These are phyloP conservation scores for Cerceris rybyensis DNA, from an alignment of 2,888 invertebrate genomes.

Conservation along the genomic window DNA sequence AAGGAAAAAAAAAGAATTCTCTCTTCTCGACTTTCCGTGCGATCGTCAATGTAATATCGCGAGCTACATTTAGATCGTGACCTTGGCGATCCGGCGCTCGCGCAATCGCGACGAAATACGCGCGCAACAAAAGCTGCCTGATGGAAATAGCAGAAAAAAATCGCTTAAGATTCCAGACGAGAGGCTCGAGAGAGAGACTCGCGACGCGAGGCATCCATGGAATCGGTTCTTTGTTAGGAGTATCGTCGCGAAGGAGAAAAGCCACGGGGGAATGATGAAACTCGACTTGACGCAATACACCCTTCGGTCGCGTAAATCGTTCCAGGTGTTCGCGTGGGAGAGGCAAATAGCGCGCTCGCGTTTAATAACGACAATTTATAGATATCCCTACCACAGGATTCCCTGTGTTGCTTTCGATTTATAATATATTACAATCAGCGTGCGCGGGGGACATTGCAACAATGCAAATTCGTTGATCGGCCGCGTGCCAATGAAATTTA, in stretches of 20 bases:
- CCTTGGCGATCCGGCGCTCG: conserved; percentile 49
- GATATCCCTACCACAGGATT: neutral
- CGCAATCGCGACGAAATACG: conserved; percentile 45
- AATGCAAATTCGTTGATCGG: neutral
- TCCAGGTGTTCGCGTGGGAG: conserved; percentile 69
- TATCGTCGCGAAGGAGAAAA: conserved; percentile 44
- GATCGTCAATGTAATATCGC: conserved; percentile 35
- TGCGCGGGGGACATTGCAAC: neutral
- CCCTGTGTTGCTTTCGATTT: neutral
- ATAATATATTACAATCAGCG: neutral
- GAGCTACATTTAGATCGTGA: conserved; percentile 36
- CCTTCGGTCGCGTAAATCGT: conserved; percentile 56
- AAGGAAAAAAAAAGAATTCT: conserved; percentile 14
- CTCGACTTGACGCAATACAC: conserved; percentile 54
- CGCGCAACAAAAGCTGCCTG: conserved; percentile 47
- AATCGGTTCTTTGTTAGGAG: conserved; percentile 56
- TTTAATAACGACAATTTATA: conserved; percentile 53
- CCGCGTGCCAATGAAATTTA: conserved; percentile 20
- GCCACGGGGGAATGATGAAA: conserved; percentile 52
- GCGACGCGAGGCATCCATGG: conserved; percentile 43
- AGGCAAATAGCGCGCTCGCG: conserved; percentile 36
- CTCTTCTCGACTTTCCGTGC: conserved; percentile 11
- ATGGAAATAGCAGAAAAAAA: conserved; percentile 54
- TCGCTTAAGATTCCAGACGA: conserved; percentile 54
- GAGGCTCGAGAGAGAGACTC: conserved; percentile 13